These are phyloP conservation scores for Galendromus occidentalis DNA, from an alignment of 1,140 invertebrate species.

Conservation along the genomic window DNA sequence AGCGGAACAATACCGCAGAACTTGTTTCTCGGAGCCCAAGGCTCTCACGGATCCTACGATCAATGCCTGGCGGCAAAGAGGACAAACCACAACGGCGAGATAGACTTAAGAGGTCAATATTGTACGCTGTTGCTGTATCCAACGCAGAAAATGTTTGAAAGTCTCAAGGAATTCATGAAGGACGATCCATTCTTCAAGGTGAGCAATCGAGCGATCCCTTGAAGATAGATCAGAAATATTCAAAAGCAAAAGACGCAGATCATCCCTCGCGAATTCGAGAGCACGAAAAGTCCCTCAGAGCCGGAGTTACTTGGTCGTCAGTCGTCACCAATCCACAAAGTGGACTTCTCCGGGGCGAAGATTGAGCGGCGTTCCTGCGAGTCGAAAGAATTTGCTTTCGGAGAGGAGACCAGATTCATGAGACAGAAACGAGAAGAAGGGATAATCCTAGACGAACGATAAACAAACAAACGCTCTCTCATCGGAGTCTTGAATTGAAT, in stretches of 20 bases:
- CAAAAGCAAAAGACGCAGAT: neutral
- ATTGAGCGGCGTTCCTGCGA: neutral
- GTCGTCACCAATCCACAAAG: neutral
- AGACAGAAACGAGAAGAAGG: neutral
- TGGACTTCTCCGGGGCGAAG: neutral
- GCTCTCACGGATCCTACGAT: neutral
- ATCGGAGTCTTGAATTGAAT: neutral
- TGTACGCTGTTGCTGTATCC: neutral
- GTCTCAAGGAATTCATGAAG: neutral
- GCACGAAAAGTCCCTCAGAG: too few relatives aligned
- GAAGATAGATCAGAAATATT: neutral
- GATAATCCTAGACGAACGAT: neutral
- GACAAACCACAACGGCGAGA: neutral
- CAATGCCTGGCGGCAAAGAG: neutral
- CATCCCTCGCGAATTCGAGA: neutral
- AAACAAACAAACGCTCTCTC: neutral
- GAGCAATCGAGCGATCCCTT: neutral
- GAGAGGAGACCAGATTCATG: too few relatives aligned
- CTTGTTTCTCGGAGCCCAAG: neutral
- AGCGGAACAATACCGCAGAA: neutral
- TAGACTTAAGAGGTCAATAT: neutral
- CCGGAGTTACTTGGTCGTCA: neutral
- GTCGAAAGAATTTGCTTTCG: neutral
- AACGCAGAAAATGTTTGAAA: neutral
- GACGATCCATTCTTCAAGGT: slow-evolving; percentile 7